These are phyloP conservation scores for Drosophila saltans DNA, from an alignment of 1,140 invertebrate species.

Conservation along the genomic window DNA sequence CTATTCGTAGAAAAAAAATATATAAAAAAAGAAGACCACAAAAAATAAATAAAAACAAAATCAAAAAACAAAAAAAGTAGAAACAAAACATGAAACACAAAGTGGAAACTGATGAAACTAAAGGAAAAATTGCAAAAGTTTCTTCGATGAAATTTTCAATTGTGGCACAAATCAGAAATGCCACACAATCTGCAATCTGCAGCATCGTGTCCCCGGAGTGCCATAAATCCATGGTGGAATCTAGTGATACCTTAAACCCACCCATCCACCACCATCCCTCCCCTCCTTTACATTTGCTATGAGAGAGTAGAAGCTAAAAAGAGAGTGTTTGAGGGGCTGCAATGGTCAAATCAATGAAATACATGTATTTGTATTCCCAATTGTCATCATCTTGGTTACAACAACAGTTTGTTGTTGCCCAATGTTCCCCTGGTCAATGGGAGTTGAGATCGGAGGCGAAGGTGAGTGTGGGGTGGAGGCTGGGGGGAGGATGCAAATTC, in stretches of 20 bases:
- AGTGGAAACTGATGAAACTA: slow-evolving; percentile 2
- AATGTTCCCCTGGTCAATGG: slow-evolving; percentile 5
- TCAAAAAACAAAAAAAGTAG: neutral
- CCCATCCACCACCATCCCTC: neutral
- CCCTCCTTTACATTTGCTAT: neutral
- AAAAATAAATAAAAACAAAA: neutral
- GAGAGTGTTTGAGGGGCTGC: neutral
- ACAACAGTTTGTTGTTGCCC: slow-evolving; percentile 24
- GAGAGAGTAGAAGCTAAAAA: neutral
- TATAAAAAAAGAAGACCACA: slow-evolving; percentile 13
- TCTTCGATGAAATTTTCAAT: slow-evolving; percentile 49
- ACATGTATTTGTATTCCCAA: slow-evolving; percentile 24
- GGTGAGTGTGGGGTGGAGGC: no score
- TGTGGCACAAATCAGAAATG: slow-evolving; percentile 72
- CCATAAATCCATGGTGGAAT: slow-evolving; percentile 75
- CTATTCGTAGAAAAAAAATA: slow-evolving; percentile 22
- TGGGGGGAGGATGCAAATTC: slow-evolving; percentile 1
- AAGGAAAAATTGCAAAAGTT: slow-evolving; percentile 52
- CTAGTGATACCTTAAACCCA: slow-evolving; percentile 50
- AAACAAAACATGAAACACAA: slow-evolving; percentile 5
- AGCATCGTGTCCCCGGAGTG: slow-evolving; percentile 61
- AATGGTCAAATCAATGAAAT: slow-evolving; percentile 55
- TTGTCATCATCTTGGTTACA: slow-evolving; percentile 4
- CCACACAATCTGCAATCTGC: slow-evolving; percentile 55
- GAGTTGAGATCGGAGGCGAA: no score